These are phyloP conservation scores for Heliconius ismenius DNA, from an alignment of 2,888 invertebrate genomes.

Conservation along the genomic window DNA sequence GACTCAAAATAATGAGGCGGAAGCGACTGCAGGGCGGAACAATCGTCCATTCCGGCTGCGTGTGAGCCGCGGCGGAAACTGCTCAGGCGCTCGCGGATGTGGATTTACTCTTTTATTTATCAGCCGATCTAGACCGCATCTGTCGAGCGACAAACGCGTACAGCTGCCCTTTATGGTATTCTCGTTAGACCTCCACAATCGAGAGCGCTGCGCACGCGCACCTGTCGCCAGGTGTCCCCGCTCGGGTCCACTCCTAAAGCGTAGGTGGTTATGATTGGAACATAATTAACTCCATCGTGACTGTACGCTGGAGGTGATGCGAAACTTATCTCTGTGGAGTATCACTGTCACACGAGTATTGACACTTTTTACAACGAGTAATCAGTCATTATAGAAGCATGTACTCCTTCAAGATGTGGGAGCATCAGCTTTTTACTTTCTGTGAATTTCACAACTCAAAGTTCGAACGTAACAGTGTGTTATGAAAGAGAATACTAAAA, in stretches of 20 bases:
- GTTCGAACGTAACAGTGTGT: slow-evolving; percentile 73
- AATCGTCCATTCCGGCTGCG: slow-evolving; percentile 74
- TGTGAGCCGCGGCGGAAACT: slow-evolving; percentile 67
- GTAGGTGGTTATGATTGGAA: slow-evolving; percentile 45
- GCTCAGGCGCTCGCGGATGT: slow-evolving; percentile 71
- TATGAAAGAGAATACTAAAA: slow-evolving; percentile 77
- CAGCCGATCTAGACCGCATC: slow-evolving; percentile 78
- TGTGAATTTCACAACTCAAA: slow-evolving; percentile 70
- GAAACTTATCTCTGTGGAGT: slow-evolving; percentile 68
- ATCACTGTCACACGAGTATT: slow-evolving; percentile 62
- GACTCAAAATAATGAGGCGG: slow-evolving; percentile 70
- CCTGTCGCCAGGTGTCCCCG: slow-evolving; percentile 74
- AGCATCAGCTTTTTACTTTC: slow-evolving; percentile 70
- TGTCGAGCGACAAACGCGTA: slow-evolving; percentile 70
- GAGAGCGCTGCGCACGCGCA: slow-evolving; percentile 62
- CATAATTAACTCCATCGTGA: slow-evolving; percentile 52
- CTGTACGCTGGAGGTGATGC: slow-evolving; percentile 64
- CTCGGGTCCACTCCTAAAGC: slow-evolving; percentile 38
- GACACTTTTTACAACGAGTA: slow-evolving; percentile 55
- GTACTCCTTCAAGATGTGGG: slow-evolving; percentile 73
- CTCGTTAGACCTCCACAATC: slow-evolving; percentile 62
- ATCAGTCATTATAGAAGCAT: slow-evolving; percentile 59
- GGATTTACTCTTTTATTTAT: slow-evolving; percentile 76
- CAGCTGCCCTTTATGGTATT: slow-evolving; percentile 73
- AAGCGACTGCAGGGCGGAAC: slow-evolving; percentile 74